Base-by-base conservation (phyloP, 2,888 invertebrate genomes). In the Troides oblongomaculatus region DNA sequence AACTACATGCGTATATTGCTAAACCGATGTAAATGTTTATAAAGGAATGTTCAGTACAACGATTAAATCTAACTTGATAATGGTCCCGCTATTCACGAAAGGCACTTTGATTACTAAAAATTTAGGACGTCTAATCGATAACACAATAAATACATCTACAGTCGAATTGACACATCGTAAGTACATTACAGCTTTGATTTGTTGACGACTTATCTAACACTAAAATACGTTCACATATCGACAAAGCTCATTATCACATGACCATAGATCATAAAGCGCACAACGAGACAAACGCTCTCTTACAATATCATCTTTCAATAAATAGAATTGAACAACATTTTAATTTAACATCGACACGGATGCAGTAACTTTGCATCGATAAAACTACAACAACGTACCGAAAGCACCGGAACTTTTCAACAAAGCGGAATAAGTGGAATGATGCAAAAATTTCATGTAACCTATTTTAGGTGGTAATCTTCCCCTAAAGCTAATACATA, bases 21-120 rank as follows among this genome's bases (percentile, higher is more conserved):
- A 84, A 85, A 82, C 82, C 83, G 81, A 82, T 80, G 18, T 77
- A 78, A 82, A 81, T 80, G 80, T 82, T 81, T 83, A 81, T 78
- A 81, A 86, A 86, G 92, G 91, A 92, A 91, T 91, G 91, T 91
- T 88, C 85, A 87, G 87, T 90, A 84, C 84, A 85, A 87, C 82
- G 84, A 84, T 83, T 82, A 78, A 46, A 64, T 67, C 70, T 70
- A 70, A 85, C 85, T 87, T 86, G 85, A 89, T 81, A 87, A 78
- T 86, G 87, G 85, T 88, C 88, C 88, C 87, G 77, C 80, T 76
- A 81, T 83, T 80, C 79, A 79, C 76, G 76, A 72, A 89, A 89
- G 89, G 89, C 89, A 89, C 91, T 84, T 84, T 39, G 66, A 75
- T 74, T 74, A 73, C 63, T 57, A 64, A 67, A 46, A 56, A 57